Base-by-base conservation (phyloP, 2,888 invertebrate genomes). In the Branchellion lobata region DNA sequence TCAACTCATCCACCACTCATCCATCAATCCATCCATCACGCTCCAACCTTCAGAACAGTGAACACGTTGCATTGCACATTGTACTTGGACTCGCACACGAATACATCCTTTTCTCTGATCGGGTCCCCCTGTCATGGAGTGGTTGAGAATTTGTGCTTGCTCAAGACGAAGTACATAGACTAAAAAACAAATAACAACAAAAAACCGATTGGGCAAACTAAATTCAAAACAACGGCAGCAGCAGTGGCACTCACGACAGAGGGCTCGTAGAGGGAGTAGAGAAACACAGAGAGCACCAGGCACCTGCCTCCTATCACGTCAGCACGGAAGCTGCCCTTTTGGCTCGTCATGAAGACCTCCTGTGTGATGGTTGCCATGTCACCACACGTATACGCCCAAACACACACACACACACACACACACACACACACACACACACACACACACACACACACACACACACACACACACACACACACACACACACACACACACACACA, bases 71-170 rank as follows among this genome's bases (percentile, higher is more conserved):
- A 91, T 84, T 92, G 92, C 0, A 94, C 92, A 83, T 92, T 93
- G 88, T 99, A 99, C 3, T 96, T 91, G 27, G 94, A 96, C 88
- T 99, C 98, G 87, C 98, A 98, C 0, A 98, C 96, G 86, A 93
- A 99, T 0, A 98, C 93, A 88, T 99, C 96, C 85, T 94, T 94
- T n/a, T 57, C 61, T 18, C 11, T n/a, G 21, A 57, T 57, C 14
- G 21, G 14, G 21, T 57, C 61, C 24, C 82, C 96, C 95, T 0
- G 92, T n/a, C n/a, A n/a, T n/a, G n/a, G n/a, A n/a, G n/a, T n/a
- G n/a, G n/a, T n/a, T n/a, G n/a, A n/a, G n/a, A n/a, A n/a, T n/a
- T n/a, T n/a, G n/a, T n/a, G n/a, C n/a, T n/a, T n/a, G n/a, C n/a
- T n/a, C n/a, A n/a, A n/a, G n/a, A n/a, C n/a, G n/a, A n/a, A n/a